These are phyloP conservation scores for Leptatherina wallacei DNA, from an alignment of 2,797 vertebrate genomes.

Conservation along the genomic window DNA sequence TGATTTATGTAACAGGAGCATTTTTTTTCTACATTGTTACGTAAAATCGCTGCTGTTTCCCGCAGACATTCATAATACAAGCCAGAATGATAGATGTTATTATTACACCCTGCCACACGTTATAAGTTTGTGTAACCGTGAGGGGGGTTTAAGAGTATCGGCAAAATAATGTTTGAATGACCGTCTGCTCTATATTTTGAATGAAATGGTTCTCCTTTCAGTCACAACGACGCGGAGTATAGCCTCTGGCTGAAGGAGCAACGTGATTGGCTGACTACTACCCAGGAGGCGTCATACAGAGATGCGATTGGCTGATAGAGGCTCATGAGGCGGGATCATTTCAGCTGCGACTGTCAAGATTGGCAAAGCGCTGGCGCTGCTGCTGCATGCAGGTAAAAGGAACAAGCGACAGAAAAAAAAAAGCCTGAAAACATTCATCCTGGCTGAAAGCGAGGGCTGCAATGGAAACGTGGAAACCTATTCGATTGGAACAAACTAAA, in stretches of 20 bases:
- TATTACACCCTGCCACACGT: neutral
- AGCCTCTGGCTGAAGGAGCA: constrained; percentile 42
- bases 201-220: constrained; percentile 78
- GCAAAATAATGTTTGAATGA: constrained; percentile 45
- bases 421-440: constrained; percentile 51
- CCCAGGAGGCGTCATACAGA: constrained; percentile 11
- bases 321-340: constrained; percentile 69
- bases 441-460: constrained; percentile 29
- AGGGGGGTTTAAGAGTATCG: constrained; percentile 7
- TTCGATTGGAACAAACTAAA: neutral
- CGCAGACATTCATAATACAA: neutral
- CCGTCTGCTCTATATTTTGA: constrained; percentile 72
- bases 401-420: constrained; percentile 63
- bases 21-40: constrained; percentile 61
- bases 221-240: constrained; percentile 66
- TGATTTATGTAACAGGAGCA: constrained; percentile 70
- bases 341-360: constrained; percentile 81
- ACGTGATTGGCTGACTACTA: constrained; percentile 58
- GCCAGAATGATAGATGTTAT: neutral
- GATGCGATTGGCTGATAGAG: constrained; percentile 62
- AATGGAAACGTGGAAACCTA: constrained; percentile 55
- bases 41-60: constrained; percentile 44
- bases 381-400: constrained; percentile 79
- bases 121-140: neutral
- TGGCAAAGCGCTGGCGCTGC: constrained; percentile 76